Evolutionary conservation across 1,140 invertebrate genomes (phyloP).

Genomic region (Chionoecetes opilio): DNA sequence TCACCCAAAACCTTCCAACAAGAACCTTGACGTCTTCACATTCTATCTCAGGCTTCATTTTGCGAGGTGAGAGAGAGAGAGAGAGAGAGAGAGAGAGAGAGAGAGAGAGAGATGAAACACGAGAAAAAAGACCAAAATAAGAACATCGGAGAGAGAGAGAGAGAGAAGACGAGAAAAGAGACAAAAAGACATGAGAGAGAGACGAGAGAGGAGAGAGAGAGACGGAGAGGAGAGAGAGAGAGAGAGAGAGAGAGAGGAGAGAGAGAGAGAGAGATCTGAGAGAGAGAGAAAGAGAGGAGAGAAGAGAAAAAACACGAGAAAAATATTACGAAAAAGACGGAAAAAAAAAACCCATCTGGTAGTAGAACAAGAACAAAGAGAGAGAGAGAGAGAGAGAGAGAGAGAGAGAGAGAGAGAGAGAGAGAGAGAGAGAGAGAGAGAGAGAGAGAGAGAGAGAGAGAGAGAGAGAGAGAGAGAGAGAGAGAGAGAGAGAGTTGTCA

Average conservation of each 20-base stretch:
- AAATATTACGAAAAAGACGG: background rate
- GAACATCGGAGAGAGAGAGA: background rate
- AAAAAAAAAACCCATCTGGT: background rate
- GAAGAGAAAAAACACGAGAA: background rate
- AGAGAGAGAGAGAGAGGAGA: background rate
- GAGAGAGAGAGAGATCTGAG: background rate
- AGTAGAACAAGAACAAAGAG: background rate
- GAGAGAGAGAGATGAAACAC: background rate
- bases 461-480: background rate
- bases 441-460: background rate
- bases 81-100: constrained; percentile 34
- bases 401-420: constrained; percentile 18
- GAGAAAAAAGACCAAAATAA: background rate
- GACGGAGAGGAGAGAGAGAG: constrained; percentile 18
- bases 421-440: background rate
- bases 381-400: constrained; percentile 13
- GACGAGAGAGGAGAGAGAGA: background rate
- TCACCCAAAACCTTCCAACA: background rate
- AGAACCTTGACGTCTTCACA: constrained; percentile 48
- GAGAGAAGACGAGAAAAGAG: background rate
- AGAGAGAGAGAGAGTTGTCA: background rate
- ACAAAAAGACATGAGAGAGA: background rate
- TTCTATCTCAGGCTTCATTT: constrained; percentile 60
- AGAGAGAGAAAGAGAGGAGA: background rate
- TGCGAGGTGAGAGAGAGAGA: background rate